phyloP scores from a whole-genome alignment of 2,888 invertebrate species.

The Polydrusus tereticollis region DNA sequence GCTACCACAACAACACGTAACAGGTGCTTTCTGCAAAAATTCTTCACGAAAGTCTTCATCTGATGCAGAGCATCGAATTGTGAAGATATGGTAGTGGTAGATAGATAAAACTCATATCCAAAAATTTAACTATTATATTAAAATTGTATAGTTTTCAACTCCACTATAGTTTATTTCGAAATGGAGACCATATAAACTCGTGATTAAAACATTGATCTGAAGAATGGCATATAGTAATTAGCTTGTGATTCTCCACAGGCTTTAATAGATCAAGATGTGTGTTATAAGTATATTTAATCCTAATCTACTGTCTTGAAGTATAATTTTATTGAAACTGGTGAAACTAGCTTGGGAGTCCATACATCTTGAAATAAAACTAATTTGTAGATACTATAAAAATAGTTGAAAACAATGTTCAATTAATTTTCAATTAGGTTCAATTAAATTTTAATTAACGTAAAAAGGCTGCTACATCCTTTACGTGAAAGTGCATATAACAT shows the following conservation, averaged over 20 bases:
- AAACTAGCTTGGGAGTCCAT: neutral
- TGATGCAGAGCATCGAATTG: conserved; percentile 3
- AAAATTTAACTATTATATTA: neutral
- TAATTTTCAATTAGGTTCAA: neutral
- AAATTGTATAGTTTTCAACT: no score
- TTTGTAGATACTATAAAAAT: neutral
- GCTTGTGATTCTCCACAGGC: neutral
- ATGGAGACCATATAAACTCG: no score
- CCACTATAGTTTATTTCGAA: no score
- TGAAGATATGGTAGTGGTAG: conserved; percentile 4
- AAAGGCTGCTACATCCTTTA: neutral
- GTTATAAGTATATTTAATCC: neutral
- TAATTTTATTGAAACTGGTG: neutral
- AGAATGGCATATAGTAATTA: no score
- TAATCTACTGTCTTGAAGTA: neutral
- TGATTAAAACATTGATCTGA: no score
- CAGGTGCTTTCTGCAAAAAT: conserved; percentile 42
- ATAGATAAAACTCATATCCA: neutral
- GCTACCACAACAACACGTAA: conserved; percentile 28
- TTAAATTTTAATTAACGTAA: neutral
- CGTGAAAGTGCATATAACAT: conserved; percentile 6
- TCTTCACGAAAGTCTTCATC: conserved; percentile 37
- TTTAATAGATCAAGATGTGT: neutral
- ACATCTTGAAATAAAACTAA: neutral
- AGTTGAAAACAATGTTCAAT: neutral